Evolutionary conservation across 2,113 vertebrate genomes (phyloP).

Genomic region (Halcyon malimbica): DNA sequence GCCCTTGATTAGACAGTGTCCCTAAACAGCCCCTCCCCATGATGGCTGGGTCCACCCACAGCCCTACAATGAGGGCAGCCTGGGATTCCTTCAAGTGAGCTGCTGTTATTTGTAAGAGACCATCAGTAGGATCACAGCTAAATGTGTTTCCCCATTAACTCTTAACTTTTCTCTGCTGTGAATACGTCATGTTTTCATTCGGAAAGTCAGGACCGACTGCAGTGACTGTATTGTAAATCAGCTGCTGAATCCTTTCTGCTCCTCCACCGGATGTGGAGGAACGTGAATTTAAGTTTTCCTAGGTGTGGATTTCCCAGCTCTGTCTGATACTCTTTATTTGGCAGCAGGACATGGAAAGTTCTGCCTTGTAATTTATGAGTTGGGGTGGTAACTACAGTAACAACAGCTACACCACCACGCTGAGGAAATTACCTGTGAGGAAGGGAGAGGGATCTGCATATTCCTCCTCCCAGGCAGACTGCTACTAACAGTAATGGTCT

Average conservation of each 20-base stretch:
- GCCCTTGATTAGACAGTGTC: too few relatives aligned
- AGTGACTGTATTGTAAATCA: neutral
- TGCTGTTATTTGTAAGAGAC: neutral
- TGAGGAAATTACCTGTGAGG: neutral
- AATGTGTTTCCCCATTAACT: neutral
- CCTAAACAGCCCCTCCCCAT: too few relatives aligned
- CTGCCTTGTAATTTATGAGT: conserved; percentile 22
- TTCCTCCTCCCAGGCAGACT: neutral
- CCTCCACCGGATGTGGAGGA: neutral
- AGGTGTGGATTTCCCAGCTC: neutral
- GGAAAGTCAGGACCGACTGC: neutral
- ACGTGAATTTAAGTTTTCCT: neutral
- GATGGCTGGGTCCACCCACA: neutral
- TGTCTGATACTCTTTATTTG: neutral
- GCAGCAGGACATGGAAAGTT: conserved; percentile 8
- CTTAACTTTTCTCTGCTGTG: neutral
- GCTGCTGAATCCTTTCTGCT: neutral
- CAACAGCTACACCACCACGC: neutral
- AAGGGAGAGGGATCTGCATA: neutral
- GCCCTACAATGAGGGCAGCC: neutral
- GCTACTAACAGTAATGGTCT: neutral
- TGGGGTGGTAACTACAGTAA: neutral
- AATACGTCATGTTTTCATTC: neutral
- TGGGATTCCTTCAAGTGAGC: neutral
- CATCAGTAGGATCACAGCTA: neutral